These are phyloP conservation scores for Aulostomus chinensis DNA, from an alignment of 2,797 vertebrate species.

Conservation along the genomic window DNA sequence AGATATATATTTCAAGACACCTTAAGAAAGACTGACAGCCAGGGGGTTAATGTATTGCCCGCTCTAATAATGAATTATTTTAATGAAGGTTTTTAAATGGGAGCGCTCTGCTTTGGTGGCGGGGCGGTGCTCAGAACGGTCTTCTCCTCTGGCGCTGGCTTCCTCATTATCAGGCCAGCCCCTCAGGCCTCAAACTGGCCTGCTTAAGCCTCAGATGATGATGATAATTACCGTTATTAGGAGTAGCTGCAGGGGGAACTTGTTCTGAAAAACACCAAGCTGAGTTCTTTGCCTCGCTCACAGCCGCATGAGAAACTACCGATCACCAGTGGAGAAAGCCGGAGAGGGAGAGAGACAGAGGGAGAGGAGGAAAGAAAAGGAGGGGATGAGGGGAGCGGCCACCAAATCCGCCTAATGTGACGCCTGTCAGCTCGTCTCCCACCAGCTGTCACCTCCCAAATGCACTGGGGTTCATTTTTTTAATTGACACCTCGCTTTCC, in stretches of 20 bases:
- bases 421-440: conserved; percentile 92
- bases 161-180: conserved; percentile 79
- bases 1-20: conserved; percentile 74
- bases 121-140: conserved; percentile 67
- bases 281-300: conserved; percentile 66
- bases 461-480: conserved; percentile 88
- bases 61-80: conserved; percentile 83
- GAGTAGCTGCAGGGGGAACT: conserved; percentile 84
- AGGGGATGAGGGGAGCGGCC: conserved; percentile 73
- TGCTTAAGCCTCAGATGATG: conserved; percentile 82
- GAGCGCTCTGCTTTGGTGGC: conserved; percentile 67
- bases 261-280: conserved; percentile 80
- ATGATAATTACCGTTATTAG: conserved; percentile 87
- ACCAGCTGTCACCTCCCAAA: conserved; percentile 88
- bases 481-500: conserved; percentile 95
- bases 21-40: conserved; percentile 71
- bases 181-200: conserved; percentile 81
- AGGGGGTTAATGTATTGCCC: conserved; percentile 71
- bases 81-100: conserved; percentile 81
- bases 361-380: conserved; percentile 47
- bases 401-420: conserved; percentile 84
- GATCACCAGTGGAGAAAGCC: conserved; percentile 67
- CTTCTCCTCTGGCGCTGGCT: conserved; percentile 70
- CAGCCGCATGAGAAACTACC: conserved; percentile 63
- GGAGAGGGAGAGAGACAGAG: conserved; percentile 59